Base-by-base conservation (phyloP, 2,888 invertebrate genomes). In the Trachelus stipa region DNA sequence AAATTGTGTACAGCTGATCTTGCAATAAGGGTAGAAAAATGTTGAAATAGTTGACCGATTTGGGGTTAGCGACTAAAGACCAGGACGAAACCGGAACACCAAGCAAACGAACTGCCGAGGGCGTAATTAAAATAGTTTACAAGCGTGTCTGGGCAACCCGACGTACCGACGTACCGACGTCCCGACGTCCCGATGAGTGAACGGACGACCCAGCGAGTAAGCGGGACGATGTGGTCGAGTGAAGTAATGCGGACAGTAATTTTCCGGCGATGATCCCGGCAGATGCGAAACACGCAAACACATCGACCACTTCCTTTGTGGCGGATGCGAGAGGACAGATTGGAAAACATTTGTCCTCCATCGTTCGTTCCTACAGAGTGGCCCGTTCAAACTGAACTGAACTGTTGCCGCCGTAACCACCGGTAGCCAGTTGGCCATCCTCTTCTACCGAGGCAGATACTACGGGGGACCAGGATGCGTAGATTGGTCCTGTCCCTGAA, bases 101-200 rank as follows among this genome's bases (percentile, higher is more conserved):
- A 23, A 71, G 71, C 71, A 34, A 71, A 71, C 71, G 33, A 34
- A 71, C 31, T 33, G 31, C 71, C 73, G 75, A 75, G 75, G 9
- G 77, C 78, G 84, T 87, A 87, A 87, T 87, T 87, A 87, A 87
- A 87, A 87, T 85, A 87, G 87, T 87, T 87, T 83, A 81, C 84
- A 81, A 82, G 69, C 34, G 76, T 68, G 37, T 23, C 30, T 31
- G 31, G 23, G 76, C 68, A 74, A 37, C 12, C 68, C n/a, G 34
- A 33, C 71, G 31, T 30, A 23, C 40, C 40, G 37, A 33, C 69
- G 69, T 69, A 0, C 35, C 35, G 35, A 33, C 71, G 31, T 30
- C 23, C 56, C 56, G 37, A 33, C 71, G 71, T 71, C 23, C 56
- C 56, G 23, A 56, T 23, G 56, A 56, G 56, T 9, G 23, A 56